Conservation (phyloP, 2,888 invertebrate genomes). For the Amaurobius ferox region DNA sequence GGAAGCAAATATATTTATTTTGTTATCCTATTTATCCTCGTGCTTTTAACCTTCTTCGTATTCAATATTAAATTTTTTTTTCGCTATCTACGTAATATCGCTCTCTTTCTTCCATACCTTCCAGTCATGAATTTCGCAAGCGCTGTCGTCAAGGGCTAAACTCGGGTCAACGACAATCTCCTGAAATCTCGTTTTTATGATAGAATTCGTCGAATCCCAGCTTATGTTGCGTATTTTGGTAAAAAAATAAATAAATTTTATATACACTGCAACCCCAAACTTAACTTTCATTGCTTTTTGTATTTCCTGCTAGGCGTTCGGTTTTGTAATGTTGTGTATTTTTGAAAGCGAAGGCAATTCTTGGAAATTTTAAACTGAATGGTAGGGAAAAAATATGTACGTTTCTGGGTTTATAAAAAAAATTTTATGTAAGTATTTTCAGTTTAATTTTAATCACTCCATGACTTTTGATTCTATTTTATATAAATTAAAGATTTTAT, state of each 20-base stretch:
- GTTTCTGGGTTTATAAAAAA: no score
- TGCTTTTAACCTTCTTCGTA: neutral
- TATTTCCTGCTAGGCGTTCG: no score
- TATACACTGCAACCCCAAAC: neutral
- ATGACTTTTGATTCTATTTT: no score
- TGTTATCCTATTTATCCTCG: neutral
- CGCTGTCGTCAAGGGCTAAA: constrained; percentile 37
- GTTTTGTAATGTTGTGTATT: neutral
- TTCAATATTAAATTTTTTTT: constrained; percentile 1
- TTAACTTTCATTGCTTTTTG: neutral
- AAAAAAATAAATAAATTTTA: neutral
- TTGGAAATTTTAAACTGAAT: no score
- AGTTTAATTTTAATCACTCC: no score
- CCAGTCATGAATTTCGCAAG: neutral
- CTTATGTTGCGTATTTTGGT: constrained; percentile 22
- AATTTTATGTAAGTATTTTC: no score
- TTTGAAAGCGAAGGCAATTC: no score
- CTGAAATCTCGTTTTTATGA: constrained; percentile 69
- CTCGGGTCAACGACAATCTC: constrained; percentile 45
- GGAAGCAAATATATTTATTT: neutral
- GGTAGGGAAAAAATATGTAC: no score
- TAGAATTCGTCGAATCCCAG: constrained; percentile 45
- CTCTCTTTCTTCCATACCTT: constrained; percentile 4
- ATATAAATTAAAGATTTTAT: no score
- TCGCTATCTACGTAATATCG: constrained; percentile 3